Base-by-base conservation (phyloP, 2,797 vertebrate genomes). In the Gymnothorax javanicus region DNA sequence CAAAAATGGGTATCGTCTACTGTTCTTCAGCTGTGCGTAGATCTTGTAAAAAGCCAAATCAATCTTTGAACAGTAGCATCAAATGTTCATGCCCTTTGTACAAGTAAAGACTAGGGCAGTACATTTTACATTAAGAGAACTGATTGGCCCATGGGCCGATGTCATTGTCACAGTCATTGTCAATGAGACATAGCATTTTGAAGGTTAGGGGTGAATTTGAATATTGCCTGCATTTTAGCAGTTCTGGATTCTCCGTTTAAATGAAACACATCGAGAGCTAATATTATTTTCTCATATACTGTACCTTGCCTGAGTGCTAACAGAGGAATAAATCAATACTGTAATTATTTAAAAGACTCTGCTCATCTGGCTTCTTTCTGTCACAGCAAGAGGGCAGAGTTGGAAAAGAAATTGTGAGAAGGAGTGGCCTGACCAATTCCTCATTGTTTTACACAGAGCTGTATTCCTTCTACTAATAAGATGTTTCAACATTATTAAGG, bases 381-480 rank as follows among this genome's bases (percentile, higher is more conserved):
- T 77, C 82, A 88, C 86, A 87, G 90, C 86, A n/a, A 83, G 88
- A 85, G 87, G 89, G 84, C 88, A 87, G 89, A 87, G 84, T 69
- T 52, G 25, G 58, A 85, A 60, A 60, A 17, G 17, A 56, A 86
- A 67, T 64, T 23, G 81, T 60, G n/a, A n/a, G 50, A 7, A 27
- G 8, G 25, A 59, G 0, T 7, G 43, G 52, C 62, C 20, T 17
- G 33, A 25, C 17, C 15, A 56, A 43, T 17, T 27, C 64, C 67
- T 59, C 59, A 50, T 58, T 27, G 11, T n/a, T 62, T 13, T 82
- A 50, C 79, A 73, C n/a, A 82, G 17, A 73, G 20, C 20, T 20
- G 3, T 54, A 50, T 71, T 73, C 64, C 57, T 59, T 69, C 54
- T 54, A 50, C 13, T 43, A 64, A 67, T 52, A 56, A 58, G 56